These are phyloP conservation scores for Drosophila simulans DNA, from an alignment of 1,140 invertebrate species.

Conservation along the genomic window DNA sequence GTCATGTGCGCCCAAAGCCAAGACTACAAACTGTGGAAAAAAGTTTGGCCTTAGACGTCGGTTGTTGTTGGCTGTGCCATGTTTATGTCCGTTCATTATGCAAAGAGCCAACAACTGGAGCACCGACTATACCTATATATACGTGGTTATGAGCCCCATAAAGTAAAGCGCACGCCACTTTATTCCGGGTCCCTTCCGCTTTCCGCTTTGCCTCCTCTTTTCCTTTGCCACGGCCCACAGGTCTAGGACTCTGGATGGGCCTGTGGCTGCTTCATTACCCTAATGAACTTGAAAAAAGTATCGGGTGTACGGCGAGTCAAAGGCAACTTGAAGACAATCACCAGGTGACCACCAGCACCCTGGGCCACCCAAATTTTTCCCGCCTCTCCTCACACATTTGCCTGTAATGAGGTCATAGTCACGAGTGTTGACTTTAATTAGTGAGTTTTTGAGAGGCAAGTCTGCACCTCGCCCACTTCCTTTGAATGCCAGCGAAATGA, in stretches of 20 bases:
- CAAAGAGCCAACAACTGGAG: conserved; percentile 69
- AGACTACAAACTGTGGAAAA: conserved; percentile 50
- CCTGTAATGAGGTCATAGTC: conserved; percentile 79
- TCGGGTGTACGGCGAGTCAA: conserved; percentile 75
- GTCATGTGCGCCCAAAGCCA: conserved; percentile 56
- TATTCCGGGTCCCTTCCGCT: conserved; percentile 32
- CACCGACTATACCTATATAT: conserved; percentile 17
- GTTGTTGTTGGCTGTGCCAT: conserved; percentile 29
- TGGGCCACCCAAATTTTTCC: neutral
- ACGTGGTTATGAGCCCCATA: conserved; percentile 65
- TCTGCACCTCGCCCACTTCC: conserved; percentile 2
- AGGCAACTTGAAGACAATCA: conserved; percentile 67
- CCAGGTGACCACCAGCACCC: conserved; percentile 58
- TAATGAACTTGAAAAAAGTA: conserved; percentile 83
- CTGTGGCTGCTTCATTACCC: conserved; percentile 80
- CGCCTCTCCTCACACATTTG: conserved; percentile 52
- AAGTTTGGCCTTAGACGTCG: conserved; percentile 48
- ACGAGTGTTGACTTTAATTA: conserved; percentile 83
- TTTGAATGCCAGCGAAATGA: conserved; percentile 44
- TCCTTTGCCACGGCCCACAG: conserved; percentile 12
- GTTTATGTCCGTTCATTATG: conserved; percentile 79
- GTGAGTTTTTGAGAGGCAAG: conserved; percentile 40
- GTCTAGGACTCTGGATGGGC: conserved; percentile 17
- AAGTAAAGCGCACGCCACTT: conserved; percentile 66
- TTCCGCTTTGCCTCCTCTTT: too few species aligned